These are phyloP conservation scores for Meghimatium bilineatum DNA, from an alignment of 2,888 invertebrate genomes.

Conservation along the genomic window DNA sequence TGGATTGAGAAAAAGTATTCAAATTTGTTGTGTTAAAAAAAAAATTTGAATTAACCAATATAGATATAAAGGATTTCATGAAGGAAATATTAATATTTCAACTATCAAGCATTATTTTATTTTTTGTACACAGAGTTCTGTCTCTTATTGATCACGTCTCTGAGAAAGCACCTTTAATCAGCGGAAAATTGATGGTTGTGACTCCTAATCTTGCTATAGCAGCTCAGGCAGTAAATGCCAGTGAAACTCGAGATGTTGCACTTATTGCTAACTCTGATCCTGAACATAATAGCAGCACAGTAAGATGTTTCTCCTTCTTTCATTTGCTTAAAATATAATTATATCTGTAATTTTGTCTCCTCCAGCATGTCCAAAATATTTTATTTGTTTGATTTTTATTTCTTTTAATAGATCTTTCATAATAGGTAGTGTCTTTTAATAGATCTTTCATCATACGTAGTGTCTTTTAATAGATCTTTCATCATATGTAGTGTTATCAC, in stretches of 20 bases:
- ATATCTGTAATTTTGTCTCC: too few relatives aligned
- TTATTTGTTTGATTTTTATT: too few relatives aligned
- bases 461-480: too few relatives aligned
- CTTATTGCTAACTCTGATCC: background rate
- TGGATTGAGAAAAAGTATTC: too few relatives aligned
- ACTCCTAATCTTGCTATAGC: conserved; percentile 33
- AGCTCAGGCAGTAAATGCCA: conserved; percentile 6
- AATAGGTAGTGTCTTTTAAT: too few relatives aligned
- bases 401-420: too few relatives aligned
- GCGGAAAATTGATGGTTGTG: conserved; percentile 19
- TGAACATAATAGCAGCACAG: conserved; percentile 26
- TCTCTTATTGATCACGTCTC: background rate
- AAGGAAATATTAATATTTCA: background rate
- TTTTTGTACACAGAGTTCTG: background rate
- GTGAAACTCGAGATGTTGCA: conserved; percentile 21
- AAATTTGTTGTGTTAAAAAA: too few relatives aligned
- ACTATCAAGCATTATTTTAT: background rate
- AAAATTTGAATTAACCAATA: too few relatives aligned
- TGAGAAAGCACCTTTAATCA: background rate
- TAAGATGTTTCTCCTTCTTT: background rate
- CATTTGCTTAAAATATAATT: too few relatives aligned
- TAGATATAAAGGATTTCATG: background rate
- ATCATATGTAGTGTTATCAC: too few relatives aligned
- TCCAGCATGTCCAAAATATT: too few relatives aligned
- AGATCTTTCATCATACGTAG: too few relatives aligned